A percentile compares a stretch with the other conserved stretches of the same genome.
Conservation (phyloP, 1,140 invertebrate species). For the Drosophila oshimai region DNA sequence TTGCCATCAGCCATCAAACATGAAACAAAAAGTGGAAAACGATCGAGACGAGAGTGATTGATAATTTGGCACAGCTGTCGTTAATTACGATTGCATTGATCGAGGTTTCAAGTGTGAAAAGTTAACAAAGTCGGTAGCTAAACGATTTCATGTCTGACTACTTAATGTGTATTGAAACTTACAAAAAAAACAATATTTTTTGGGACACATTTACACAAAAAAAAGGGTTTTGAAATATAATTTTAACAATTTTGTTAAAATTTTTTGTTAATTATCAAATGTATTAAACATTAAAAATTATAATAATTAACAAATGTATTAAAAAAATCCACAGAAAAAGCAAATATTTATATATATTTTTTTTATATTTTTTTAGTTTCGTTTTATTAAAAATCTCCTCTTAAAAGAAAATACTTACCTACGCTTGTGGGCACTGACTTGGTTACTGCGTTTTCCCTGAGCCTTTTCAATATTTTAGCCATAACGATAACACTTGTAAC, state of each 20-base stretch:
- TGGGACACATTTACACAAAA: too few species aligned
- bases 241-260: too few species aligned
- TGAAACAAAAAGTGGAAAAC: neutral
- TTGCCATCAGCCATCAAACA: slow-evolving; percentile 36
- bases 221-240: too few species aligned
- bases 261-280: neutral
- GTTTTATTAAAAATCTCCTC: neutral
- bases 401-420: too few species aligned
- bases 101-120: slow-evolving; percentile 22
- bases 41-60: slow-evolving; percentile 12
- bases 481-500: slow-evolving; percentile 33
- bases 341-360: neutral
- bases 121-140: slow-evolving; percentile 1
- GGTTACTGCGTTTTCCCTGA: neutral
- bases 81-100: slow-evolving; percentile 32
- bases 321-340: neutral
- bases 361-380: neutral
- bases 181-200: too few species aligned
- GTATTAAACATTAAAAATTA: neutral
- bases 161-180: too few species aligned
- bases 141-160: slow-evolving; percentile 1
- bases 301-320: neutral
- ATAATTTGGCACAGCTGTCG: slow-evolving; percentile 33
- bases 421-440: slow-evolving; percentile 10
- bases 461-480: slow-evolving; percentile 28